phyloP scores from a whole-genome alignment of 2,797 vertebrate genomes.

The Nothura maculosa region DNA sequence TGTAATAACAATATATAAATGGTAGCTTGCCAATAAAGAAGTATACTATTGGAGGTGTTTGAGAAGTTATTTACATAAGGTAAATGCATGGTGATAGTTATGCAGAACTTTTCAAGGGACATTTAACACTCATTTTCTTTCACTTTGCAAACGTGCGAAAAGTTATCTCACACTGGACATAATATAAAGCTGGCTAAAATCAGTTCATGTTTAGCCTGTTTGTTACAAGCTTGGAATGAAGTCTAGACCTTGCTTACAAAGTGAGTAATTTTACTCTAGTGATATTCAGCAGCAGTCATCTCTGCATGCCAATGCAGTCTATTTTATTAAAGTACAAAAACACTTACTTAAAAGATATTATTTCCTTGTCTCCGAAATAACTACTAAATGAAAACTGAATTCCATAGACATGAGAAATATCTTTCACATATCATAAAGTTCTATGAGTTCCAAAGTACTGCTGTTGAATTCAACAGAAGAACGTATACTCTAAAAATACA shows the following conservation, averaged over 20 bases:
- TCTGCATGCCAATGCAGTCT: not conserved
- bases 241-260: not conserved
- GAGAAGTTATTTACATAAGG: accelerated
- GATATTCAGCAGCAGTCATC: not conserved
- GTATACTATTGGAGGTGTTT: not conserved
- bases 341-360: not conserved
- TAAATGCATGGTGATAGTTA: not conserved
- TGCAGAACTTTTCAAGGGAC: accelerated
- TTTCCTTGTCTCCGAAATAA: not conserved
- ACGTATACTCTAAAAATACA: not conserved
- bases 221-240: not conserved
- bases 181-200: not conserved
- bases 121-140: not conserved
- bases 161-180: not conserved
- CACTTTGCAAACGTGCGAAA: not conserved
- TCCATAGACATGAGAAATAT: not conserved
- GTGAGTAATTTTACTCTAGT: not conserved
- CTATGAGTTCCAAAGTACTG: not conserved
- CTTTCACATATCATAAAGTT: not conserved
- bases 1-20: not conserved
- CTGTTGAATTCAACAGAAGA: not conserved
- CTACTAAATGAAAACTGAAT: not conserved
- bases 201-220: not conserved
- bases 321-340: not conserved
- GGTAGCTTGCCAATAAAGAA: not conserved